Evolutionary conservation across 2,888 invertebrate species (phyloP).

Genomic region (Argynnis bischoffii): DNA sequence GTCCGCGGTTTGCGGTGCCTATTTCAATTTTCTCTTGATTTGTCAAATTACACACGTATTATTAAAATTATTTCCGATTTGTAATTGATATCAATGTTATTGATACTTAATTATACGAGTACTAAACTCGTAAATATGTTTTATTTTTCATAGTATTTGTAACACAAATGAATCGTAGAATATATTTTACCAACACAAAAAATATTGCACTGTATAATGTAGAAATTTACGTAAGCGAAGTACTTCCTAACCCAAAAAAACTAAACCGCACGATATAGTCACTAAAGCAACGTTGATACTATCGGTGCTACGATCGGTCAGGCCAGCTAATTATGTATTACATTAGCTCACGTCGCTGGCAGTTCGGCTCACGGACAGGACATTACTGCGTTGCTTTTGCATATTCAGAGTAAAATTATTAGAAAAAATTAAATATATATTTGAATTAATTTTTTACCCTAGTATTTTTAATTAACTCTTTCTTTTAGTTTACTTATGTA

Average conservation of each 20-base stretch:
- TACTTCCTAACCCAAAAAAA: constrained; percentile 15
- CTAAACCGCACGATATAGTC: constrained; percentile 11
- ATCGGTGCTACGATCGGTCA: constrained; percentile 57
- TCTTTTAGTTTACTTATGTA: no score
- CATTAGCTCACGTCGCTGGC: constrained; percentile 47
- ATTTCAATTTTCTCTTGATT: constrained; percentile 72
- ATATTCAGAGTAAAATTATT: no score
- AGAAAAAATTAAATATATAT: no score
- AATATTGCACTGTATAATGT: not conserved
- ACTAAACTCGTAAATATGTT: constrained; percentile 14
- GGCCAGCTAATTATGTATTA: constrained; percentile 56
- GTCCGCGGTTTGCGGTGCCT: constrained; percentile 67
- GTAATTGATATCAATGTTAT: constrained; percentile 39
- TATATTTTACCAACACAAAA: not conserved
- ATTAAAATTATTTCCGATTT: constrained; percentile 38
- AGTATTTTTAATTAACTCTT: no score
- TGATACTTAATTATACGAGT: constrained; percentile 24
- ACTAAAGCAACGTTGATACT: constrained; percentile 40
- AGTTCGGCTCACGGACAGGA: constrained; percentile 10
- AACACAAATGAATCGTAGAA: no score
- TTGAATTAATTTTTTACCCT: no score
- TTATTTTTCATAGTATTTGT: constrained; percentile 2
- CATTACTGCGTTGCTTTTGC: constrained; percentile 5
- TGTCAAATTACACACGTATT: constrained; percentile 54
- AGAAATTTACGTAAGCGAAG: constrained; percentile 16